Evolutionary conservation across 2,113 vertebrate species (phyloP).

Genomic region (Chaenogobius annularis): DNA sequence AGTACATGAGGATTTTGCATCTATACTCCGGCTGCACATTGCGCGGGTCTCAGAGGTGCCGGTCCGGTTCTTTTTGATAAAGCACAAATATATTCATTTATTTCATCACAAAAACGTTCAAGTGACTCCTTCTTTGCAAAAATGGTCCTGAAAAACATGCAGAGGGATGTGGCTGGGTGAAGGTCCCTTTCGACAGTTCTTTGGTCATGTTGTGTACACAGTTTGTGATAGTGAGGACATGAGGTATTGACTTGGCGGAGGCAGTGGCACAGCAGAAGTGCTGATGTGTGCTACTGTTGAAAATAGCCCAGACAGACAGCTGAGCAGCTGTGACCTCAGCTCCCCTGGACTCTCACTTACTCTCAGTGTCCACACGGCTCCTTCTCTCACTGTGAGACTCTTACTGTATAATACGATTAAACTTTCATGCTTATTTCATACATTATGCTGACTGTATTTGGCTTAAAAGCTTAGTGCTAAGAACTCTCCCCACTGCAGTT

Average conservation of each 20-base stretch:
- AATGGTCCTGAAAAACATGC: neutral
- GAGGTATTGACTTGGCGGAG: conserved; percentile 42
- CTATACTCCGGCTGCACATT: neutral
- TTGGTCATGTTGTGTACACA: conserved; percentile 10
- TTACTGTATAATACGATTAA: conserved; percentile 23
- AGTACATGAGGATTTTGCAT: neutral
- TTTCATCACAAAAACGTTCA: neutral
- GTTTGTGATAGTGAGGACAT: conserved; percentile 15
- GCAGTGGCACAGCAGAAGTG: conserved; percentile 65
- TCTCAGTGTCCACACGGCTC: conserved; percentile 48
- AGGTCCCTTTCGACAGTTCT: neutral
- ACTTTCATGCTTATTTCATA: conserved; percentile 9
- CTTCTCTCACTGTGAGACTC: conserved; percentile 23
- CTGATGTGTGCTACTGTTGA: conserved; percentile 67
- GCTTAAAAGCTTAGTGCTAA: conserved; percentile 7
- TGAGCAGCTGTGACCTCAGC: conserved; percentile 74
- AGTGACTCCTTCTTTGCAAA: neutral
- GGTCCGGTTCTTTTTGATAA: too few relatives aligned
- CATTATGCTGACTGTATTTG: neutral
- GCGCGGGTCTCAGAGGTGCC: neutral
- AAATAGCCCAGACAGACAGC: conserved; percentile 76
- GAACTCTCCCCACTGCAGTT: conserved; percentile 14
- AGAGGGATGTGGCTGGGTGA: conserved; percentile 27
- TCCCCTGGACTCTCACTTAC: conserved; percentile 63
- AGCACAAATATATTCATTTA: neutral